These are phyloP conservation scores for Bufotes viridis DNA, from an alignment of 2,797 vertebrate species.

Conservation along the genomic window DNA sequence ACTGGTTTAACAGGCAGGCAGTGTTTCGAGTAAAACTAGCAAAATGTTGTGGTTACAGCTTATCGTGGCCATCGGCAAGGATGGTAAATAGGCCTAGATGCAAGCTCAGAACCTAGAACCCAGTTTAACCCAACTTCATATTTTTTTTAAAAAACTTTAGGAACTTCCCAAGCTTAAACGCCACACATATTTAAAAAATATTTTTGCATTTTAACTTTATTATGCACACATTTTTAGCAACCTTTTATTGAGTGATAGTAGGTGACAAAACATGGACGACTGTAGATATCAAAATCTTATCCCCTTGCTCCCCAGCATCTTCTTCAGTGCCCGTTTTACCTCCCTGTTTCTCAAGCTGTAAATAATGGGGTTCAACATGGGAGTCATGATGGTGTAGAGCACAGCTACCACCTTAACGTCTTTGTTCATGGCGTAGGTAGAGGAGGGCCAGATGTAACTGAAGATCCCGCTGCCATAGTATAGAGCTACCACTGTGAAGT, in stretches of 20 bases:
- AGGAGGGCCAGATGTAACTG: constrained; percentile 58
- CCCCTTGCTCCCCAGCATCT: background rate
- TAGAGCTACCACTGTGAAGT: constrained; percentile 54
- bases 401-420: constrained; percentile 56
- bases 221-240: background rate
- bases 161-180: no score
- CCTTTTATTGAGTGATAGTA: background rate
- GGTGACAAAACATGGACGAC: background rate
- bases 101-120: background rate
- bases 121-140: background rate
- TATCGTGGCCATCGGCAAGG: background rate
- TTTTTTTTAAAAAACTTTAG: background rate
- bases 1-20: background rate
- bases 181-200: background rate
- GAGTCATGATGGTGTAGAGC: constrained; percentile 57
- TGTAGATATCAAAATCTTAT: background rate
- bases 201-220: background rate
- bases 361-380: constrained; percentile 58
- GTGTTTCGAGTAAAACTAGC: background rate
- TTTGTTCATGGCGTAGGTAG: constrained; percentile 57
- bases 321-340: constrained; percentile 45
- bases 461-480: constrained; percentile 60
- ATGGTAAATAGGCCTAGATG: background rate
- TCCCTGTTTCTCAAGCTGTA: constrained; percentile 57
- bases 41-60: background rate